phyloP scores from a whole-genome alignment of 2,797 vertebrate species.

The Rhinatrema bivittatum region DNA sequence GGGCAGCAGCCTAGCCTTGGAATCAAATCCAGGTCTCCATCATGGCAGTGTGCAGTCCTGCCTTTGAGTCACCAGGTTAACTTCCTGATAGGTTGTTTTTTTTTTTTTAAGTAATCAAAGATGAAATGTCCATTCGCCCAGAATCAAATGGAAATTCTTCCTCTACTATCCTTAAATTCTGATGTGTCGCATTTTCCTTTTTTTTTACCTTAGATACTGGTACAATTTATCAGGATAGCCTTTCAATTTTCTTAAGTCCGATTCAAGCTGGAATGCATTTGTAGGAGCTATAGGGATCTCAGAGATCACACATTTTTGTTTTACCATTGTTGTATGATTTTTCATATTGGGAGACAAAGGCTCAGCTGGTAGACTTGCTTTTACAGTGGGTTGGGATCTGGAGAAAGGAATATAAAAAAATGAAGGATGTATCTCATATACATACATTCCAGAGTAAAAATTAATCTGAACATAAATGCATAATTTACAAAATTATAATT shows the following conservation, averaged over 20 bases:
- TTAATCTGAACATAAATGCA: too few species aligned
- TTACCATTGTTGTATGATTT: too few species aligned
- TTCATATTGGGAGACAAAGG: conserved; percentile 13
- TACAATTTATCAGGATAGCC: conserved; percentile 66
- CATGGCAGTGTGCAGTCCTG: too few species aligned
- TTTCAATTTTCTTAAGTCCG: conserved; percentile 80
- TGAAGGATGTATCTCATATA: background rate
- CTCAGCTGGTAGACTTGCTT: conserved; percentile 1
- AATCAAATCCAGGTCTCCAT: too few species aligned
- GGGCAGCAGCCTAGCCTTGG: too few species aligned
- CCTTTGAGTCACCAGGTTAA: too few species aligned
- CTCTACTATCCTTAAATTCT: background rate
- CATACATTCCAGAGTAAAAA: too few species aligned
- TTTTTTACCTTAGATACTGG: conserved; percentile 74
- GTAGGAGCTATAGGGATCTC: conserved; percentile 62
- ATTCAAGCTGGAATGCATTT: conserved; percentile 88
- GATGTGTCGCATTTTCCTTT: background rate
- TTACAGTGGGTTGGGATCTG: conserved; percentile 22
- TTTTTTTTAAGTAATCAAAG: too few species aligned
- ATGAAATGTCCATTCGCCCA: background rate
- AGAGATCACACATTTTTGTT: too few species aligned
- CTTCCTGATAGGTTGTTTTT: too few species aligned
- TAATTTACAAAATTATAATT: too few species aligned
- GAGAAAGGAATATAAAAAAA: conserved; percentile 5
- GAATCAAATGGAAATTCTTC: background rate